phyloP scores from a whole-genome alignment of 2,113 vertebrate species.

The Pluvianellus socialis region DNA sequence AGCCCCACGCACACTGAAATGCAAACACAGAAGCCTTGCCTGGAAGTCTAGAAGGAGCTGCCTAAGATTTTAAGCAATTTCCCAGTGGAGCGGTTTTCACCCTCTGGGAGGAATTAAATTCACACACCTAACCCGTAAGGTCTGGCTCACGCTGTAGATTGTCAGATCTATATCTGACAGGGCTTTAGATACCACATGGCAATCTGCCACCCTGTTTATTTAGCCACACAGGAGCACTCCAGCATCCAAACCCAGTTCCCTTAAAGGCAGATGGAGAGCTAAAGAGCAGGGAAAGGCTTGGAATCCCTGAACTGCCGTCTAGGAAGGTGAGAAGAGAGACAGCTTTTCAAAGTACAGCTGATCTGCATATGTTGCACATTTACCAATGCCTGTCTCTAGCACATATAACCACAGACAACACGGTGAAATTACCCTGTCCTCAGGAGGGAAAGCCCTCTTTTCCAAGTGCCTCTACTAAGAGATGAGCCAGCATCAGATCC shows the following conservation, averaged over 20 bases:
- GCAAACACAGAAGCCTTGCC: not conserved
- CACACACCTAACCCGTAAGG: not conserved
- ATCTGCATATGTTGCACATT: not conserved
- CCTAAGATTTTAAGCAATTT: not conserved
- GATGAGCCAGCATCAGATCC: not conserved
- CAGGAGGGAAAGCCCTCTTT: not conserved
- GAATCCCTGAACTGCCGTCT: not conserved
- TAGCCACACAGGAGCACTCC: not conserved
- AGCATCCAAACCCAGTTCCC: not conserved
- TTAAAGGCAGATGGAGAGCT: not conserved
- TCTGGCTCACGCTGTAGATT: not conserved
- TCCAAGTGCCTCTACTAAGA: not conserved
- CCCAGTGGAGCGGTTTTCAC: not conserved
- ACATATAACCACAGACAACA: not conserved
- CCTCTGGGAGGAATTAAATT: not conserved
- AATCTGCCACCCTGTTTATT: not conserved
- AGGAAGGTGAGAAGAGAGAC: slow-evolving; percentile 30
- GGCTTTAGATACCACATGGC: not conserved
- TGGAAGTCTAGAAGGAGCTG: not conserved
- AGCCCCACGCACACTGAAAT: not conserved
- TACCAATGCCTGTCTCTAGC: not conserved
- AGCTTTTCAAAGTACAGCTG: not conserved
- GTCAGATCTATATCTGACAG: not conserved
- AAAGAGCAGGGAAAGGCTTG: not conserved
- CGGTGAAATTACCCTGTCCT: not conserved